phyloP scores from a whole-genome alignment of 2,113 vertebrate species.

The Dryoscopus gambensis region DNA sequence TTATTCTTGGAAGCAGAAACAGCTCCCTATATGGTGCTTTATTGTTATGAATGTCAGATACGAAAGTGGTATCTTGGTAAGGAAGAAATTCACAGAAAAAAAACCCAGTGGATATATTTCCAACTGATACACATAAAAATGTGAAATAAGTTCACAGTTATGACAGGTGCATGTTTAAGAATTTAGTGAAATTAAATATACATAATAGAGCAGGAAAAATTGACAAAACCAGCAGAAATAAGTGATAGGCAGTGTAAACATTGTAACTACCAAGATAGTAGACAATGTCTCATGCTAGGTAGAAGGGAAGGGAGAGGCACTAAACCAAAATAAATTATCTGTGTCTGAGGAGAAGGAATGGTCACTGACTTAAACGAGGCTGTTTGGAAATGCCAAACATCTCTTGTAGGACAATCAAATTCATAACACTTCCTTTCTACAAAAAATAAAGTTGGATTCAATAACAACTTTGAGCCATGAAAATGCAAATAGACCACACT shows the following conservation, averaged over 20 bases:
- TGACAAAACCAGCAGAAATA: not conserved
- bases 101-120: not conserved
- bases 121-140: not conserved
- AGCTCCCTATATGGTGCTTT: not conserved
- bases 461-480: not conserved
- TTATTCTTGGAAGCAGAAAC: not conserved
- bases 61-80: not conserved
- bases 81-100: not conserved
- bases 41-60: not conserved
- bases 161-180: not conserved
- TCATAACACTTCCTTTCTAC: not conserved
- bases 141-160: not conserved
- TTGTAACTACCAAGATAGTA: not conserved
- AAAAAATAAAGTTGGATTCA: not conserved
- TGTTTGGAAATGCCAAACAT: not conserved
- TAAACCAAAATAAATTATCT: not conserved
- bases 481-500: not conserved
- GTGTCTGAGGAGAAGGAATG: not conserved
- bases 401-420: not conserved
- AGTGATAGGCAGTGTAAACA: not conserved
- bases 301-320: not conserved
- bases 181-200: not conserved
- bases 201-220: not conserved
- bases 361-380: not conserved
- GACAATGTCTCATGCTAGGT: not conserved